Conservation (phyloP, 2,888 invertebrate genomes). For the Anodontia alba region DNA sequence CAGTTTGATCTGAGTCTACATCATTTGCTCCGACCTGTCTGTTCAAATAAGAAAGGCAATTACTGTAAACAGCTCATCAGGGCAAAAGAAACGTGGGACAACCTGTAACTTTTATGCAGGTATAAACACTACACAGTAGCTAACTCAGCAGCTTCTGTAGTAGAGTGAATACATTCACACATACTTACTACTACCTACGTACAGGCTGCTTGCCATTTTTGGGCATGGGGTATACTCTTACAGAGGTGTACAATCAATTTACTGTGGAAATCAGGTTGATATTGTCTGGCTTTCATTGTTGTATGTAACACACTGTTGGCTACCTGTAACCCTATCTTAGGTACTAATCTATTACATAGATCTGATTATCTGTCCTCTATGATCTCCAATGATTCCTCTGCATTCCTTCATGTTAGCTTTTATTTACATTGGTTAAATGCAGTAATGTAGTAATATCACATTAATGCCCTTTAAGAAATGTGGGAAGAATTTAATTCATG, state of each 20-base stretch:
- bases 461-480: no score
- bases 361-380: not conserved
- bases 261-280: slow-evolving; percentile 15
- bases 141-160: slow-evolving; percentile 14
- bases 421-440: slow-evolving; percentile 14
- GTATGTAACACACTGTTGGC: slow-evolving; percentile 20
- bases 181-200: slow-evolving; percentile 30
- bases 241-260: slow-evolving; percentile 28
- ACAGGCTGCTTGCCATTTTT: slow-evolving; percentile 70
- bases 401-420: slow-evolving; percentile 10
- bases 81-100: no score
- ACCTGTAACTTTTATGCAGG: not conserved
- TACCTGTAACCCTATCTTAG: not conserved
- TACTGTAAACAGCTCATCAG: no score
- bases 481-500: no score
- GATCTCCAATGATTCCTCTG: not conserved
- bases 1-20: no score
- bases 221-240: slow-evolving; percentile 71
- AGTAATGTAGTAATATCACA: not conserved
- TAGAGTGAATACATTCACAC: slow-evolving; percentile 20
- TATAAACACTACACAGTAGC: slow-evolving; percentile 16
- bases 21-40: no score
- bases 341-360: slow-evolving; percentile 16
- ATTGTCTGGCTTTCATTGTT: slow-evolving; percentile 24
- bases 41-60: no score